These are phyloP conservation scores for Scaptomyza caliginosa DNA, from an alignment of 2,888 invertebrate genomes.

Conservation along the genomic window DNA sequence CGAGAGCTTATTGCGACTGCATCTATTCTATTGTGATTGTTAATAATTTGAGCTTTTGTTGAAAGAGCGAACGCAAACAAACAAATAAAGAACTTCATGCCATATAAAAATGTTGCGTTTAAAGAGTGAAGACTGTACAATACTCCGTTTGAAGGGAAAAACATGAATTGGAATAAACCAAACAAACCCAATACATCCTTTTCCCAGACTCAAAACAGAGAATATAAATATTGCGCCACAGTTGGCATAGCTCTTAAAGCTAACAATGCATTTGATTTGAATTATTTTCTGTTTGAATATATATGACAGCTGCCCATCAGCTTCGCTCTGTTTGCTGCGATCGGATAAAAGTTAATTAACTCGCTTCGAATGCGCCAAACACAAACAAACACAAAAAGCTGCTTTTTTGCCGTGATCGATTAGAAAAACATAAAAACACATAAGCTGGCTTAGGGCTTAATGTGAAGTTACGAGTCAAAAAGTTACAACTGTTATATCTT, in stretches of 20 bases:
- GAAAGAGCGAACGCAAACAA: slow-evolving; percentile 1
- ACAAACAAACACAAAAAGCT: slow-evolving; percentile 37
- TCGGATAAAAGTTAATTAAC: slow-evolving; percentile 52
- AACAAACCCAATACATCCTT: not conserved
- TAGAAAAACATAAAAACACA: slow-evolving; percentile 28
- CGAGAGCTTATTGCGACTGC: slow-evolving; percentile 43
- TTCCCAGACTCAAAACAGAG: not conserved
- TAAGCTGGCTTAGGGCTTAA: too few species aligned
- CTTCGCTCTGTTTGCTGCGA: slow-evolving; percentile 9
- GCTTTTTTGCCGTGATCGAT: slow-evolving; percentile 48
- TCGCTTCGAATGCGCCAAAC: slow-evolving; percentile 14
- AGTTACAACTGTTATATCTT: too few species aligned
- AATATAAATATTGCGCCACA: not conserved
- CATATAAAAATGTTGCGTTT: not conserved
- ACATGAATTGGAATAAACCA: too few species aligned
- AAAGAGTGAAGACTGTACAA: not conserved
- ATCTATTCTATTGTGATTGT: slow-evolving; percentile 59
- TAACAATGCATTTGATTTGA: slow-evolving; percentile 25
- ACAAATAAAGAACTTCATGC: not conserved
- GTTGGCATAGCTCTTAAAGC: slow-evolving; percentile 16
- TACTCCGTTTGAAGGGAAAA: too few species aligned
- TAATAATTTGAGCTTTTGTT: slow-evolving; percentile 67
- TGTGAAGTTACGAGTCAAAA: too few species aligned
- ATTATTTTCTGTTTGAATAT: slow-evolving; percentile 17
- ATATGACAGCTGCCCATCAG: slow-evolving; percentile 38